Evolutionary conservation across 2,113 vertebrate genomes (phyloP), one percentile per base, ranked within the genome.

Genomic region (Psilopogon haemacephalus): DNA sequence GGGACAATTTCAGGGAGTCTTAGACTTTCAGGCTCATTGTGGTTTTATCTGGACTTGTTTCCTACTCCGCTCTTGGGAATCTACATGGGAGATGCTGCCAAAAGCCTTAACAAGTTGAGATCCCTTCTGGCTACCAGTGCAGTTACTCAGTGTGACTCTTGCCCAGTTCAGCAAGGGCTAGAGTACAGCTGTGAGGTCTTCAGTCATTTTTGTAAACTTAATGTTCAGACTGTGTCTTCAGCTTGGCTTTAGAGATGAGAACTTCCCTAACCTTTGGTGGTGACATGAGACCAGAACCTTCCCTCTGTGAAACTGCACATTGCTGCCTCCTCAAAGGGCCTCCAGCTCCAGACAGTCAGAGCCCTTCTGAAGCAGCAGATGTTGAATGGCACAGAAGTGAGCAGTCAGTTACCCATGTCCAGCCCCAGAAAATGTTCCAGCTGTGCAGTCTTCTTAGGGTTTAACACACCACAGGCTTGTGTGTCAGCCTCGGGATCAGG

Each of bases 381-480:
- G 1, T 15, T 75, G 68, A 80, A 11, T n/a, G 20, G 9, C n/a
- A 20, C 0, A 0, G 23, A 68, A 72, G 23, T 0, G 1, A 71
- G 35, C 11, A 19, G 0, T 0, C 38, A 79, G 68, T 62, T 73
- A 5, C 27, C 60, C 1, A 0, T 35, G 27, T 56, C 33, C n/a
- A 46, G 65, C 44, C 38, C 21, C 62, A 46, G 52, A 30, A 32
- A 2, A 1, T 11, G 4, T 56, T 56, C 1, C 1, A 52, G 54
- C 24, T 54, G 63, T 69, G 37, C 35, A 13, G 40, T 59, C n/a
- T 24, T 58, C 30, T 54, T 7, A 19, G 63, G 58, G 40, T 65
- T 82, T 63, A 58, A 68, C 55, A 42, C 7, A 11, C n/a, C 16
- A 6, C 62, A 28, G 58, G n/a, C n/a, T 68, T n/a, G 19, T 68